phyloP scores from a whole-genome alignment of 1,140 invertebrate species.

The Chlorops oryzae region DNA sequence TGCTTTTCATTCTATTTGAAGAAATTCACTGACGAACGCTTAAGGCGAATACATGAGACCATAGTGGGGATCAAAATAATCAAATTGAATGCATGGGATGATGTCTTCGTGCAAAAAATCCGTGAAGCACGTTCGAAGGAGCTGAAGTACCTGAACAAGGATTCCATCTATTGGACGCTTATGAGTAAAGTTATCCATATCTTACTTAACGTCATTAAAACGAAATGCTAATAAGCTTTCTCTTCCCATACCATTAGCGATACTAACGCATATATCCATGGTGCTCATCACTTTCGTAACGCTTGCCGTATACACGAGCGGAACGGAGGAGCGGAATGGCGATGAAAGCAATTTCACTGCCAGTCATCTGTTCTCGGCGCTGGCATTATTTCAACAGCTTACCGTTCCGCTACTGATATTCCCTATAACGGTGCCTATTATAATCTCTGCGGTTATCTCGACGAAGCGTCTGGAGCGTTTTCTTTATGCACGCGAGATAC shows the following conservation, averaged over 20 bases:
- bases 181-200: slow-evolving; percentile 56
- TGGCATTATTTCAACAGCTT: slow-evolving; percentile 74
- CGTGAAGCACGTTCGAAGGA: slow-evolving; percentile 61
- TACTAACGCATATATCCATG: slow-evolving; percentile 64
- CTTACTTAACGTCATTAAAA: not conserved
- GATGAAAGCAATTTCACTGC: slow-evolving; percentile 53
- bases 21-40: slow-evolving; percentile 66
- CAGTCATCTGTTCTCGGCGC: slow-evolving; percentile 65
- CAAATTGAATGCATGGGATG: slow-evolving; percentile 79
- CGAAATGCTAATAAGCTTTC: not conserved
- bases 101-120: slow-evolving; percentile 63
- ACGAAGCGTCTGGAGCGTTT: slow-evolving; percentile 63
- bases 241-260: slow-evolving; percentile 18
- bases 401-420: slow-evolving; percentile 73
- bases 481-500: slow-evolving; percentile 60
- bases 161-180: slow-evolving; percentile 67
- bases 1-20: slow-evolving; percentile 28
- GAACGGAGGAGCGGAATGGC: slow-evolving; percentile 14
- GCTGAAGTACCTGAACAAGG: slow-evolving; percentile 63
- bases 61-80: slow-evolving; percentile 75
- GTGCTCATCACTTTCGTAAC: slow-evolving; percentile 67
- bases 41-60: slow-evolving; percentile 71
- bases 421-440: slow-evolving; percentile 70
- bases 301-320: slow-evolving; percentile 56
- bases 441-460: slow-evolving; percentile 67